Evolutionary conservation across 2,888 invertebrate genomes (phyloP).

Genomic region (Teleogryllus oceanicus): DNA sequence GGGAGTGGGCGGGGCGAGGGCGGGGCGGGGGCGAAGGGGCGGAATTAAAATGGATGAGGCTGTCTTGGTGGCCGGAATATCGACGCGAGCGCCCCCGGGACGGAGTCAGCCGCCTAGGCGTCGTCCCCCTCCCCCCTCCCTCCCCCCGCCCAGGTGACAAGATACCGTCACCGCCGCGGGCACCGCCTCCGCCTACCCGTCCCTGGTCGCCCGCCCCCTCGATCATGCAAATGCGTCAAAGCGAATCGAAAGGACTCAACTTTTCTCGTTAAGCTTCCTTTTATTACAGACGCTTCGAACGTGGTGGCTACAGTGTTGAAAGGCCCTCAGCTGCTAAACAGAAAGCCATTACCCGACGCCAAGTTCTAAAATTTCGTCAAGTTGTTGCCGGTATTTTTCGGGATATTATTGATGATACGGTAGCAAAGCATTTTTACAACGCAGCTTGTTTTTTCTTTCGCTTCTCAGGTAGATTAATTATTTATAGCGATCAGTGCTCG

Average conservation of each 20-base stretch:
- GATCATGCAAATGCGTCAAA: constrained; percentile 9
- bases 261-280: constrained; percentile 18
- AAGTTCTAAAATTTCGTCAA: background rate
- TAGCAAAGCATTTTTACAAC: background rate
- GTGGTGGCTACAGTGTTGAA: background rate
- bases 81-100: constrained; percentile 3
- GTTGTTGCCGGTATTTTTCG: background rate
- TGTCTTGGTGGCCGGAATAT: background rate
- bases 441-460: background rate
- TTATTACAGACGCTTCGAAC: background rate
- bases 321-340: background rate
- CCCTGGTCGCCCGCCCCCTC: background rate
- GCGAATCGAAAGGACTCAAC: constrained; percentile 18
- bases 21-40: background rate
- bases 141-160: background rate
- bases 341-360: background rate
- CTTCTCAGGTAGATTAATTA: no score
- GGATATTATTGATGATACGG: background rate
- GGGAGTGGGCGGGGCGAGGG: background rate
- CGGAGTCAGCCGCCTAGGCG: background rate
- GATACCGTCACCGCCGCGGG: background rate
- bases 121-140: background rate
- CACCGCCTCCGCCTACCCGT: background rate
- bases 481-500: no score
- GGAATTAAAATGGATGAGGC: constrained; percentile 18